These are phyloP conservation scores for Hypotaenidia okinawae DNA, from an alignment of 2,797 vertebrate genomes.

Conservation along the genomic window DNA sequence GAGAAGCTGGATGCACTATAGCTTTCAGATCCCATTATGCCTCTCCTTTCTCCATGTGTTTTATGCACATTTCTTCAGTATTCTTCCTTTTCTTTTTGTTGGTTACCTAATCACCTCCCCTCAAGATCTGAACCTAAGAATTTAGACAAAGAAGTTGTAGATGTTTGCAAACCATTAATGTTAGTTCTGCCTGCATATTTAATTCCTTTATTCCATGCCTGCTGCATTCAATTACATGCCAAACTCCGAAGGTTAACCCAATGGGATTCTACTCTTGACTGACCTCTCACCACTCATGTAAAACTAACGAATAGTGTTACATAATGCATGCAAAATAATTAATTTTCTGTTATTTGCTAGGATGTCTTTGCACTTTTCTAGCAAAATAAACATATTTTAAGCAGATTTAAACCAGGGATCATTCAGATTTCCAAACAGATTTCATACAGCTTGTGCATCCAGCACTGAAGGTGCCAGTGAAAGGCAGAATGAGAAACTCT, in stretches of 20 bases:
- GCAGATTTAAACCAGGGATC: background rate
- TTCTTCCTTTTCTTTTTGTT: background rate
- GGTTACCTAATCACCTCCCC: background rate
- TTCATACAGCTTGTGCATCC: background rate
- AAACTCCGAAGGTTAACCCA: conserved; percentile 13
- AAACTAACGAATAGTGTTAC: conserved; percentile 28
- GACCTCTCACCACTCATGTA: conserved; percentile 26
- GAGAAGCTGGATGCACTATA: background rate
- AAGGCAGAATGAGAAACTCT: background rate
- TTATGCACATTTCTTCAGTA: background rate
- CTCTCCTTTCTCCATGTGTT: background rate
- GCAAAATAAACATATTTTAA: conserved; percentile 19
- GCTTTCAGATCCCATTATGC: background rate
- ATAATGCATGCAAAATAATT: conserved; percentile 33
- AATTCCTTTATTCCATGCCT: conserved; percentile 13
- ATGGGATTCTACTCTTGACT: conserved; percentile 46
- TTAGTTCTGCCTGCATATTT: conserved; percentile 33
- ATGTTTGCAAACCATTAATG: conserved; percentile 25
- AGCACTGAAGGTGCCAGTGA: background rate
- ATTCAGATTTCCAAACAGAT: background rate
- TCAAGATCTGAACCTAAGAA: background rate
- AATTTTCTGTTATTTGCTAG: conserved; percentile 4
- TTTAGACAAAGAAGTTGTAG: background rate
- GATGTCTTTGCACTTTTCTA: background rate
- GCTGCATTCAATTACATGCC: conserved; percentile 20